Evolutionary conservation across 2,797 vertebrate species (phyloP).

Genomic region (Scleropages formosus): DNA sequence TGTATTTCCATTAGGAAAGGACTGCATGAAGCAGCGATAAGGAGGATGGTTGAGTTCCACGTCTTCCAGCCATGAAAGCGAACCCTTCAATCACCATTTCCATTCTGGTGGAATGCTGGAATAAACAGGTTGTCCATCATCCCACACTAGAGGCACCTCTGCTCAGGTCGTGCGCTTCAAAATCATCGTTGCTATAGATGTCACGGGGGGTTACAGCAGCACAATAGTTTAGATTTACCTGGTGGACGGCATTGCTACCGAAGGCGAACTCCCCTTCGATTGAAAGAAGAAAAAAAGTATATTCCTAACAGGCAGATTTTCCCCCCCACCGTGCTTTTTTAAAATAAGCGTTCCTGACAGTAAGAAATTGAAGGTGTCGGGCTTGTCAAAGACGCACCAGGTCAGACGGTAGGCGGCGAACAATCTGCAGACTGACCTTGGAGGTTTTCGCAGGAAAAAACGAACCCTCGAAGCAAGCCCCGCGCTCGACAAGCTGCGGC

Average conservation of each 20-base stretch:
- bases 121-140: too few relatives aligned
- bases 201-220: neutral
- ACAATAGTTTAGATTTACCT: slow-evolving; percentile 38
- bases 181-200: neutral
- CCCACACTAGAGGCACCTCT: neutral
- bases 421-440: slow-evolving; percentile 58
- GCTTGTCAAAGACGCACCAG: slow-evolving; percentile 60
- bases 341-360: slow-evolving; percentile 52
- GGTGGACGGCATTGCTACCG: slow-evolving; percentile 19
- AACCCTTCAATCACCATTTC: too few relatives aligned
- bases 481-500: neutral
- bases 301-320: slow-evolving; percentile 60
- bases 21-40: too few relatives aligned
- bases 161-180: neutral
- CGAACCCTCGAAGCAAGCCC: neutral
- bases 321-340: slow-evolving; percentile 57
- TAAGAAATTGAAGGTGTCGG: slow-evolving; percentile 62
- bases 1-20: too few relatives aligned
- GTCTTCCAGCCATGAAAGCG: too few relatives aligned
- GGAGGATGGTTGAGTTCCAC: too few relatives aligned
- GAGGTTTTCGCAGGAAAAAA: slow-evolving; percentile 41
- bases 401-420: slow-evolving; percentile 47
- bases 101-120: too few relatives aligned
- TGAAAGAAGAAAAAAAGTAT: slow-evolving; percentile 38
- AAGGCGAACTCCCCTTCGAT: slow-evolving; percentile 49